Percentiles rank a stretch among this genome's conserved stretches.
phyloP scores from a whole-genome alignment of 2,888 invertebrate species.

The Hartigia nigra region DNA sequence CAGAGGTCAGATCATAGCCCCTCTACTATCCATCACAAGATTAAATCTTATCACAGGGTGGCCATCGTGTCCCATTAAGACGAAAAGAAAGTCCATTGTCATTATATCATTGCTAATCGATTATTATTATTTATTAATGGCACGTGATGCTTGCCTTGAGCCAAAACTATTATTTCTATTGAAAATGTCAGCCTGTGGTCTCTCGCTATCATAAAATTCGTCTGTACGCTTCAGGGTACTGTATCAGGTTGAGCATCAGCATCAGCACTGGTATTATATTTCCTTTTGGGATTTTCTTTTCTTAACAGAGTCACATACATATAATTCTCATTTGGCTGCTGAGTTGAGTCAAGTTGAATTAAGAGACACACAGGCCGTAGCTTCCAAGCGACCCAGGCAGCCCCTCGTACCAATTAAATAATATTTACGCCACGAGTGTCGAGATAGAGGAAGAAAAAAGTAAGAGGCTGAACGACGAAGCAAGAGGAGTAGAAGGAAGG shows the following conservation, averaged over 20 bases:
- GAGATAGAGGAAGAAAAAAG: neutral
- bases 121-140: slow-evolving; percentile 30
- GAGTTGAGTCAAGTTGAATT: neutral
- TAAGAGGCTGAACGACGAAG: neutral
- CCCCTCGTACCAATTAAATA: neutral
- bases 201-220: neutral
- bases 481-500: neutral
- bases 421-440: neutral
- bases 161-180: neutral
- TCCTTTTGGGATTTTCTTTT: slow-evolving; percentile 15
- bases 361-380: neutral
- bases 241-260: neutral
- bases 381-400: neutral
- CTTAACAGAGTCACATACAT: neutral
- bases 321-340: neutral
- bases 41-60: neutral
- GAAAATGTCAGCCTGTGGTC: neutral
- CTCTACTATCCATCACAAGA: slow-evolving; percentile 19
- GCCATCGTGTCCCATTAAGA: neutral
- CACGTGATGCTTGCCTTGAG: slow-evolving; percentile 18
- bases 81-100: slow-evolving; percentile 21
- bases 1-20: neutral
- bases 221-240: neutral
- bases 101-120: slow-evolving; percentile 21
- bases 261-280: neutral